Percentiles rank a stretch among this genome's conserved stretches.
phyloP scores from a whole-genome alignment of 2,113 vertebrate species.

The Melozone crissalis region DNA sequence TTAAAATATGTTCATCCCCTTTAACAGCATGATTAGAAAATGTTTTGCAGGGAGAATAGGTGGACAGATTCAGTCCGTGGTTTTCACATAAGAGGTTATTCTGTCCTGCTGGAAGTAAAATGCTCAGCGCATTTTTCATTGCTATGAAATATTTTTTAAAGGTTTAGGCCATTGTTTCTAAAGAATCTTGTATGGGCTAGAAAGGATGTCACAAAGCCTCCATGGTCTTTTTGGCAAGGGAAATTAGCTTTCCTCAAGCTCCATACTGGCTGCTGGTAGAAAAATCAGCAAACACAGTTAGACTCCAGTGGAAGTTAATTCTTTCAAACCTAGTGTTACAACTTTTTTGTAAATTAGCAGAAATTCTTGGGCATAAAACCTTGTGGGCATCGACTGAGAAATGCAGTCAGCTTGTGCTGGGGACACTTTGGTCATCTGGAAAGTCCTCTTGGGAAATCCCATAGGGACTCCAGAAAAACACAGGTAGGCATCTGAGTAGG shows the following conservation, averaged over 20 bases:
- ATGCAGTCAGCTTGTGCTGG: not conserved
- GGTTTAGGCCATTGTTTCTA: not conserved
- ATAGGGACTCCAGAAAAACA: not conserved
- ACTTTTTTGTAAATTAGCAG: not conserved
- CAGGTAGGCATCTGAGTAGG: not conserved
- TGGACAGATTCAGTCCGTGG: not conserved
- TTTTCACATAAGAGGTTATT: not conserved
- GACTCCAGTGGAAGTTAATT: not conserved
- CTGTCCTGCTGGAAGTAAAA: conserved; percentile 7
- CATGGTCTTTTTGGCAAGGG: not conserved
- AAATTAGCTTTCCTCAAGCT: not conserved
- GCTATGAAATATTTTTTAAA: not conserved
- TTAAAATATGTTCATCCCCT: conserved; percentile 48
- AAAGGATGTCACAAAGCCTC: not conserved
- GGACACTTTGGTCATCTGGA: not conserved
- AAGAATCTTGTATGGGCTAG: not conserved
- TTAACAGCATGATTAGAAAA: conserved; percentile 51
- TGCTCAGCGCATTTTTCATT: not conserved
- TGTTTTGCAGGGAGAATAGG: conserved; percentile 12
- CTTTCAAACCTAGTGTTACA: not conserved
- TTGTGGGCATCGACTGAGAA: not conserved
- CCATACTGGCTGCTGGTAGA: not conserved
- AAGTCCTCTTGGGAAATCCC: not conserved
- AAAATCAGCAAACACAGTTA: not conserved
- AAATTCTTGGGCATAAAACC: not conserved